phyloP scores from a whole-genome alignment of 2,113 vertebrate species.

The Sorex araneus region DNA sequence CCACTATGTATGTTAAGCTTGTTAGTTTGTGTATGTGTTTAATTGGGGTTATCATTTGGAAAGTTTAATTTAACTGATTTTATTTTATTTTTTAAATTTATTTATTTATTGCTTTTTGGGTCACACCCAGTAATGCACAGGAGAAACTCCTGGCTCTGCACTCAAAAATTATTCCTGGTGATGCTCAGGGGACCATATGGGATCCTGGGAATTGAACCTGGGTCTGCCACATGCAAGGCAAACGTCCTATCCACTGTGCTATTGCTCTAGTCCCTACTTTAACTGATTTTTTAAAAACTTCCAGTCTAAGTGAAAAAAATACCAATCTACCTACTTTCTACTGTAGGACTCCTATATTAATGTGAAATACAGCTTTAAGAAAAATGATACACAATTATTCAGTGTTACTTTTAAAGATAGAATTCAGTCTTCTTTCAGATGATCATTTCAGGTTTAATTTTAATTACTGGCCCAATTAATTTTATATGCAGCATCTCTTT shows the following conservation, averaged over 20 bases:
- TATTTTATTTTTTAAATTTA: too few species aligned
- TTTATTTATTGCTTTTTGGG: too few species aligned
- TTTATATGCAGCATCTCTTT: background rate
- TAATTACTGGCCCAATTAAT: constrained; percentile 35
- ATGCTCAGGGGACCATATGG: too few species aligned
- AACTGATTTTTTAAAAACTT: background rate
- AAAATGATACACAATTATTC: background rate
- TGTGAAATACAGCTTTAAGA: background rate
- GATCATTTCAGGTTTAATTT: constrained; percentile 30
- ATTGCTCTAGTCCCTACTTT: too few species aligned
- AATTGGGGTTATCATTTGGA: background rate
- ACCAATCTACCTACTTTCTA: constrained; percentile 13
- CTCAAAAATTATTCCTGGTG: too few species aligned
- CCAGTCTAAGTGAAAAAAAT: background rate
- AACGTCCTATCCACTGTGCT: too few species aligned
- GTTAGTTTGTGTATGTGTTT: background rate
- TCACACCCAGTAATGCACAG: too few species aligned
- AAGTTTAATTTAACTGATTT: constrained; percentile 49
- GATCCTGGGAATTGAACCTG: too few species aligned
- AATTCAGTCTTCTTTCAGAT: background rate
- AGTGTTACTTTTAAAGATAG: constrained; percentile 24
- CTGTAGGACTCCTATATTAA: background rate
- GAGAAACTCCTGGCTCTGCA: too few species aligned
- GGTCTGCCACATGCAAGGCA: too few species aligned
- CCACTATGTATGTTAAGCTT: background rate